Evolutionary conservation across 2,113 vertebrate genomes (phyloP).

Genomic region (Rhinopomastus cyanomelas): DNA sequence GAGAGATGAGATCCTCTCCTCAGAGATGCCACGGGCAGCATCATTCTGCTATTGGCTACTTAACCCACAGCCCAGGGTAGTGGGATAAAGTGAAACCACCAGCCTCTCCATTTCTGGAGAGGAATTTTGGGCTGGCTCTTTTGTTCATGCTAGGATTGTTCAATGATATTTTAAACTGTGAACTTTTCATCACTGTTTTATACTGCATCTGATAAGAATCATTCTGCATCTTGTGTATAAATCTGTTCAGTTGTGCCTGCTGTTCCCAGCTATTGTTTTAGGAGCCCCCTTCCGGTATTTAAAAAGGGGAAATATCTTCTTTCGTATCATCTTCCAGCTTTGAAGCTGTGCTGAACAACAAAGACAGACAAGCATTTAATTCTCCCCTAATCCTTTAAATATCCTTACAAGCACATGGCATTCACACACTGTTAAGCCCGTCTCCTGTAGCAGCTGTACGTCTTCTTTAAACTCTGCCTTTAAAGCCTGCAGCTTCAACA

Average conservation of each 20-base stretch:
- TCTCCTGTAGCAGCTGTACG: slow-evolving; percentile 30
- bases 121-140: background rate
- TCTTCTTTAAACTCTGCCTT: slow-evolving; percentile 49
- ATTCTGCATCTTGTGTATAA: background rate
- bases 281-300: slow-evolving; percentile 29
- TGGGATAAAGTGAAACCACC: background rate
- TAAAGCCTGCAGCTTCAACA: slow-evolving; percentile 18
- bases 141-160: background rate
- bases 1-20: background rate
- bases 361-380: slow-evolving; percentile 51
- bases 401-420: background rate
- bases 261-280: slow-evolving; percentile 27
- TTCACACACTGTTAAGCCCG: background rate
- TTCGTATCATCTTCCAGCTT: slow-evolving; percentile 24
- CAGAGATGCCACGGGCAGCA: background rate
- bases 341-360: slow-evolving; percentile 53
- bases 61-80: background rate
- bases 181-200: background rate
- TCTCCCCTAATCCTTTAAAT: slow-evolving; percentile 61
- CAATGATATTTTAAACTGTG: background rate
- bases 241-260: slow-evolving; percentile 18
- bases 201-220: background rate
- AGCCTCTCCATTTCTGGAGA: background rate
- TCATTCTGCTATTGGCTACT: rapidly evolving
- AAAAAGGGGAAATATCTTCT: slow-evolving; percentile 36